phyloP scores from a whole-genome alignment of 2,113 vertebrate genomes.

The Actinemys pallida region DNA sequence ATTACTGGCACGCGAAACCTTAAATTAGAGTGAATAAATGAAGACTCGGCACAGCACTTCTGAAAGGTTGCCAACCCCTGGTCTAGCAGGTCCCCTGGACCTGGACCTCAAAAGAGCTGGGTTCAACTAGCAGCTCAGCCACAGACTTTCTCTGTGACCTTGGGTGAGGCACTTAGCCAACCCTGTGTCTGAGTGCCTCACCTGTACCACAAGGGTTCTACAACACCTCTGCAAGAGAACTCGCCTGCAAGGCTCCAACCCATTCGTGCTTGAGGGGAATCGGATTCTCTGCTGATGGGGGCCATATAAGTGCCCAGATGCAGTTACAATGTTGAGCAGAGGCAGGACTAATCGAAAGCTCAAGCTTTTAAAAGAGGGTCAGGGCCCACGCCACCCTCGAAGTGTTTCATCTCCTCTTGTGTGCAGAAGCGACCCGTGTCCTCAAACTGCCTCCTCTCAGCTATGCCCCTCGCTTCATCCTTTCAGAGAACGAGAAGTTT shows the following conservation, averaged over 20 bases:
- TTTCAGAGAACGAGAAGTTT: too few species aligned
- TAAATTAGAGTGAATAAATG: too few species aligned
- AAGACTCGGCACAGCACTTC: too few species aligned
- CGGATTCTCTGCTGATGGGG: too few species aligned
- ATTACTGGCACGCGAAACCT: too few species aligned
- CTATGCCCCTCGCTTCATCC: not conserved
- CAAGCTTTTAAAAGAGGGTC: not conserved
- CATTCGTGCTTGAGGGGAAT: too few species aligned
- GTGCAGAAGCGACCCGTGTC: not conserved
- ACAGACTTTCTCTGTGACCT: not conserved
- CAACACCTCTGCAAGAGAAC: too few species aligned
- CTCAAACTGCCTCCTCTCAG: not conserved
- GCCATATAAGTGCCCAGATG: too few species aligned
- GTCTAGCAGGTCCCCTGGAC: too few species aligned
- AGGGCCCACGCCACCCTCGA: not conserved
- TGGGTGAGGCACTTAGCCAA: not conserved
- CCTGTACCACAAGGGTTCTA: not conserved
- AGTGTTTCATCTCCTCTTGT: not conserved
- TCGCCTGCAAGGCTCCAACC: too few species aligned
- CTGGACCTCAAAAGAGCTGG: fast-evolving
- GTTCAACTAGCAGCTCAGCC: not conserved
- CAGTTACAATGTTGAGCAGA: too few species aligned
- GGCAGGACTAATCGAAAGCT: not conserved
- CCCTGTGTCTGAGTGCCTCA: not conserved
- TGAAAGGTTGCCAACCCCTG: too few species aligned